Conservation (phyloP, 2,797 vertebrate genomes). For the Chaetophractus vellerosus region DNA sequence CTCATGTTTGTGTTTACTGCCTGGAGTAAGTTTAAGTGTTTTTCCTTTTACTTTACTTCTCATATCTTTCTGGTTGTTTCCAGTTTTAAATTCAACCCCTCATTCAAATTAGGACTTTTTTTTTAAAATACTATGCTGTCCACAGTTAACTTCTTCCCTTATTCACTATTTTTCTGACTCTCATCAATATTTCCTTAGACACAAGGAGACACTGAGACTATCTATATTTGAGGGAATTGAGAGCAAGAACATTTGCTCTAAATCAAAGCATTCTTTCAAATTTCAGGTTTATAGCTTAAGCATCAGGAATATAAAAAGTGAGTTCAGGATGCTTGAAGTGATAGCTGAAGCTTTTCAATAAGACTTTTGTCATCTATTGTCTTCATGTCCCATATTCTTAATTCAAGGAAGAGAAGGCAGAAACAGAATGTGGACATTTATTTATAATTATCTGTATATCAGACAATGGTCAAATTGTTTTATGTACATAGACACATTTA, state of each 20-base stretch:
- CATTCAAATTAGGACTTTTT: background rate
- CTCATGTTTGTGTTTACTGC: background rate
- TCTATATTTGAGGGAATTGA: background rate
- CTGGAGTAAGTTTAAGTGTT: background rate
- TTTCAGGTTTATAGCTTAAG: background rate
- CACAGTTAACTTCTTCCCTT: background rate
- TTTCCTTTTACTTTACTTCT: background rate
- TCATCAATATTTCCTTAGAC: background rate
- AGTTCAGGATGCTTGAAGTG: background rate
- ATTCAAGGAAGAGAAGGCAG: background rate
- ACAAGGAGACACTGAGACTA: background rate
- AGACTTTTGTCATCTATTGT: background rate
- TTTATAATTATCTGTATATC: background rate
- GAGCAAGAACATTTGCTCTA: background rate
- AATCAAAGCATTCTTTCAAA: background rate
- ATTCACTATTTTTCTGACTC: background rate
- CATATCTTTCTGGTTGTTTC: background rate
- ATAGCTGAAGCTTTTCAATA: background rate
- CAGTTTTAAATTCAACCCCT: background rate
- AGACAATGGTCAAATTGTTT: too few species aligned
- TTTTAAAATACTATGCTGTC: background rate
- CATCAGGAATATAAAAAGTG: background rate
- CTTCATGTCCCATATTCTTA: background rate
- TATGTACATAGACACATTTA: too few species aligned
- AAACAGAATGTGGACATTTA: background rate